Evolutionary conservation across 2,797 vertebrate species (phyloP).

Genomic region (Poeciliopsis presidionis): DNA sequence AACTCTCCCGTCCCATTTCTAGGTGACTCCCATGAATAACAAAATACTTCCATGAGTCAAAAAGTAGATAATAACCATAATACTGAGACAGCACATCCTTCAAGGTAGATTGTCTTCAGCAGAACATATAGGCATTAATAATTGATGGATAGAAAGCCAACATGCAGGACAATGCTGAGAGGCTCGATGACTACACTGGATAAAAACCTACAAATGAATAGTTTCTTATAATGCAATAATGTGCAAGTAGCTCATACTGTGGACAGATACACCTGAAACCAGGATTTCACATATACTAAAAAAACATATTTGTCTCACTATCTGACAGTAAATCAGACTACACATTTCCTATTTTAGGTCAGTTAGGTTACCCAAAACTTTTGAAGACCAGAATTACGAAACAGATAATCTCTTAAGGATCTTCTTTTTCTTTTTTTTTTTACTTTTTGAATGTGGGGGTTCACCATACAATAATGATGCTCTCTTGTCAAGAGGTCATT

Average conservation of each 20-base stretch:
- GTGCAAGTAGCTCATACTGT: constrained; percentile 46
- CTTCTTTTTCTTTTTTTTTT: background rate
- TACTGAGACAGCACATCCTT: constrained; percentile 75
- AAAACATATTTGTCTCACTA: background rate
- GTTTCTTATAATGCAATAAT: constrained; percentile 59
- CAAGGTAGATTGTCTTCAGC: constrained; percentile 69
- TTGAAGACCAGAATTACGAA: background rate
- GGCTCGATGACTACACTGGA: constrained; percentile 51
- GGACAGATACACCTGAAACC: background rate
- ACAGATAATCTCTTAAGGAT: background rate
- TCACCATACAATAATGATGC: background rate
- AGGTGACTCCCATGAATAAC: constrained; percentile 63
- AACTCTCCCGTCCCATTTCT: constrained; percentile 45
- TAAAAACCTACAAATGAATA: constrained; percentile 66
- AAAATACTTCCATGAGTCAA: constrained; percentile 72
- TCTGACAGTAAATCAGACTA: background rate
- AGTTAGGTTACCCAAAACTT: background rate
- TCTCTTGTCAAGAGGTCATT: background rate
- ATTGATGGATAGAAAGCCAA: constrained; percentile 73
- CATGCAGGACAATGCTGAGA: constrained; percentile 54
- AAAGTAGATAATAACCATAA: constrained; percentile 74
- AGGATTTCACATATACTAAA: background rate
- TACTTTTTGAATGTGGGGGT: background rate
- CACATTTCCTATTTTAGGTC: background rate
- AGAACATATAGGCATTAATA: constrained; percentile 75